Base-by-base conservation (phyloP, 2,888 invertebrate species). In the Fragum whitleyi region DNA sequence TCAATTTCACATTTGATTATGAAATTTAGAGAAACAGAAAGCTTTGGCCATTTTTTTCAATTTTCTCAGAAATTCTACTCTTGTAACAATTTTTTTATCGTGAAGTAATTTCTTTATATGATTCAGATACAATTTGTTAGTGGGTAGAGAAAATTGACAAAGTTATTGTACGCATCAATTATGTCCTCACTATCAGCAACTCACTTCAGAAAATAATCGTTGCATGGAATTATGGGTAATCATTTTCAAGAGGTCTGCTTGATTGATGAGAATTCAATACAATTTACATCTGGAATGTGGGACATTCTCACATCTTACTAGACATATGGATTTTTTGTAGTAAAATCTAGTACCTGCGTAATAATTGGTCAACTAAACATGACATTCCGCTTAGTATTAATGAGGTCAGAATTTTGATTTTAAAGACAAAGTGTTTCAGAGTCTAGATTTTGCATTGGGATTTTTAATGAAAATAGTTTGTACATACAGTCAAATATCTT, bases 211-310 rank as follows among this genome's bases (percentile, higher is more conserved):
- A 65, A 65, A 65, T 36, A 65, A 65, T 65, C 26, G 65, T 65
- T 36, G 23, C 65, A 65, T 65, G 65, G 65, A 65, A 65, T 65
- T 65, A 65, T 65, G 65, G 65, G 65, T 65, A 65, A 65, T 65
- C 65, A 65, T 65, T 65, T 65, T 65, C 65, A 65, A 65, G 65
- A 42, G 65, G 65, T 26, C 65, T 42, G 65, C 26, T 65, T 65
- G 65, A 65, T 65, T 65, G 65, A 65, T 65, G 65, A 42, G 65
- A 65, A 65, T 65, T 65, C 65, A 65, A 65, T 65, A 65, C 65
- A 23, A 9, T 65, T 42, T 42, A 42, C 39, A 65, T 39, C 42
- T 39, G 39, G 65, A 42, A 65, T 65, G 23, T 65, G 42, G 65
- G 36, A 65, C 65, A 16, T 65, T 65, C 65, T 65, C 65, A 65